Evolutionary conservation across 64 coral and sea anemone genomes (phyloP).

Genomic region (Pachyseris speciosa): DNA sequence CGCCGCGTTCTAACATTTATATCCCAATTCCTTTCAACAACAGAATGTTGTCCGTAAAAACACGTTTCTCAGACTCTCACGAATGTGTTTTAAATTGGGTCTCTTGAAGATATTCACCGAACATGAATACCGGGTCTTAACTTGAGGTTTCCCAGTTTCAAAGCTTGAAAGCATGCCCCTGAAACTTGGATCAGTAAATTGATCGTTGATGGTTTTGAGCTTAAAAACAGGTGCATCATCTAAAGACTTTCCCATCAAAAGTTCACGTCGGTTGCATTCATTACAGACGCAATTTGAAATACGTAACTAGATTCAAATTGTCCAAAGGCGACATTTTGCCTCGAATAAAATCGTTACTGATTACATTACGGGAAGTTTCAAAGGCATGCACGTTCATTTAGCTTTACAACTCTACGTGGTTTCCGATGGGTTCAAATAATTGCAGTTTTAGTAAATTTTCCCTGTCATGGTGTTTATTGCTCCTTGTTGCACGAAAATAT

Average conservation of each 20-base stretch:
- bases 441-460: conserved; percentile 45
- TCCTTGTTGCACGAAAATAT: conserved; percentile 33
- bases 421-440: conserved; percentile 10
- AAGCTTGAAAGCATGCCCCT: conserved; percentile 26
- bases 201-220: conserved; percentile 5
- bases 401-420: not conserved
- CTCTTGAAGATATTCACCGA: not conserved
- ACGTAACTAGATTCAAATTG: conserved; percentile 34
- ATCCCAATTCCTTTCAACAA: conserved; percentile 15
- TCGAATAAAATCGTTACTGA: conserved; percentile 6
- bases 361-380: conserved; percentile 2
- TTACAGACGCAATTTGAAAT: conserved; percentile 6
- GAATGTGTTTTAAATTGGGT: not conserved
- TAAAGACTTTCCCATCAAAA: conserved; percentile 9
- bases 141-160: not conserved
- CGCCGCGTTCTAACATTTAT: not conserved
- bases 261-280: not conserved
- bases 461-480: conserved; percentile 17
- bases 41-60: not conserved
- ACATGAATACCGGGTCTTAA: not conserved
- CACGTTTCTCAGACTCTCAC: not conserved
- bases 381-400: not conserved
- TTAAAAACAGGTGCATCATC: conserved; percentile 18
- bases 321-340: conserved; percentile 8
- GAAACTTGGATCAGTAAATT: conserved; percentile 3